Conservation (phyloP, 2,888 invertebrate species). For the Spodoptera littoralis region DNA sequence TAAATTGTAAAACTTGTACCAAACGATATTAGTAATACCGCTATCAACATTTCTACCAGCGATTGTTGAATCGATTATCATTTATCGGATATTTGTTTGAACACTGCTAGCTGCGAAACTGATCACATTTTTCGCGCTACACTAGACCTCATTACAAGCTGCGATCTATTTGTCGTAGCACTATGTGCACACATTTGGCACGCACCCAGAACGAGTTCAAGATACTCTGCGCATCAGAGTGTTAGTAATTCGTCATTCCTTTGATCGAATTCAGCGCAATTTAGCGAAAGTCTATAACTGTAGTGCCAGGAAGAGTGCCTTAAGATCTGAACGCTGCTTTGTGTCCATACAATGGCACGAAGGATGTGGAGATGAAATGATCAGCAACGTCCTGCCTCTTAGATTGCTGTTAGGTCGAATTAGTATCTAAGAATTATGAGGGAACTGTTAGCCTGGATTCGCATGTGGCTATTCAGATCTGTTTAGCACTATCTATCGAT, state of each 20-base stretch:
- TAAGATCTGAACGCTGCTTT: constrained; percentile 29
- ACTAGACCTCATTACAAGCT: constrained; percentile 40
- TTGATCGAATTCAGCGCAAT: constrained; percentile 24
- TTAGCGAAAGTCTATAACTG: constrained; percentile 37
- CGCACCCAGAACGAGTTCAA: constrained; percentile 35
- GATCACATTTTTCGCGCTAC: constrained; percentile 33
- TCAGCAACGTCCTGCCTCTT: constrained; percentile 41
- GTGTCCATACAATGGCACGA: constrained; percentile 37
- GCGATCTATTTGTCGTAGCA: constrained; percentile 22
- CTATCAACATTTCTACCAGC: constrained; percentile 11
- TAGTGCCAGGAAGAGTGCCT: constrained; percentile 18
- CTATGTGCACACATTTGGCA: constrained; percentile 43
- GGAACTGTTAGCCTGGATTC: constrained; percentile 16
- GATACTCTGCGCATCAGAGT: constrained; percentile 33
- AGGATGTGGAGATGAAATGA: constrained; percentile 49
- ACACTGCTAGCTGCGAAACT: not conserved
- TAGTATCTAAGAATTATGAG: constrained; percentile 27
- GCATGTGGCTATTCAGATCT: constrained; percentile 17
- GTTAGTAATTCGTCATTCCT: constrained; percentile 35
- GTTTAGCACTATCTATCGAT: too few species aligned
- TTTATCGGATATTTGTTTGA: not conserved
- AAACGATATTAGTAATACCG: too few species aligned
- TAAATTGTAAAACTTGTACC: too few species aligned
- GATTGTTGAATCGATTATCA: not conserved
- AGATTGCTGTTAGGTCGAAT: constrained; percentile 24